Conservation (phyloP, 2,888 invertebrate genomes). For the Oasisia sp. region DNA sequence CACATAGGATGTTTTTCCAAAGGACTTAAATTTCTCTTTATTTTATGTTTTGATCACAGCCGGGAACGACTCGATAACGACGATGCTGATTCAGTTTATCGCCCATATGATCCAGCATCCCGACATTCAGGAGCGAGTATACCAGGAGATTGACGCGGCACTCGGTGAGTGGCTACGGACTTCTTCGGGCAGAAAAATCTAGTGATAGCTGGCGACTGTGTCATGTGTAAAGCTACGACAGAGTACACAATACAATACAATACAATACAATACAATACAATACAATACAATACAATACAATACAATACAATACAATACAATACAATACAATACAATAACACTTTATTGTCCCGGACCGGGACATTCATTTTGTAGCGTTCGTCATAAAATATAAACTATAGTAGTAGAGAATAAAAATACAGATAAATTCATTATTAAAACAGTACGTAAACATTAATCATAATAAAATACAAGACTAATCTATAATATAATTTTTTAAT, state of each 20-base stretch:
- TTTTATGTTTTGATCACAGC: slow-evolving; percentile 39
- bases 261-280: no score
- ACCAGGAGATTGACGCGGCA: slow-evolving; percentile 63
- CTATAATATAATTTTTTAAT: no score
- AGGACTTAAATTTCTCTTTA: neutral
- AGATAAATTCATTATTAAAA: no score
- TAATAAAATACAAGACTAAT: no score
- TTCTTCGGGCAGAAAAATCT: neutral
- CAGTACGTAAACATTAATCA: no score
- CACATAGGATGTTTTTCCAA: neutral
- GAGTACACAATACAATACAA: neutral
- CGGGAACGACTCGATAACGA: slow-evolving; percentile 77
- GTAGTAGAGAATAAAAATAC: no score
- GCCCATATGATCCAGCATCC: slow-evolving; percentile 83
- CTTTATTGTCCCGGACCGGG: no score
- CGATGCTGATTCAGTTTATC: slow-evolving; percentile 86
- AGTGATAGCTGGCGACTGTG: neutral
- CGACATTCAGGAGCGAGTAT: slow-evolving; percentile 74
- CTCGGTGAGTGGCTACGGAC: slow-evolving; percentile 49
- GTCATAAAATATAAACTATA: no score
- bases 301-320: no score
- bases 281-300: no score
- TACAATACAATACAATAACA: no score
- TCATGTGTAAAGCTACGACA: neutral
- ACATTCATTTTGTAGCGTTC: no score